These are phyloP conservation scores for Hiodon alosoides DNA, from an alignment of 2,113 vertebrate species.

Conservation along the genomic window DNA sequence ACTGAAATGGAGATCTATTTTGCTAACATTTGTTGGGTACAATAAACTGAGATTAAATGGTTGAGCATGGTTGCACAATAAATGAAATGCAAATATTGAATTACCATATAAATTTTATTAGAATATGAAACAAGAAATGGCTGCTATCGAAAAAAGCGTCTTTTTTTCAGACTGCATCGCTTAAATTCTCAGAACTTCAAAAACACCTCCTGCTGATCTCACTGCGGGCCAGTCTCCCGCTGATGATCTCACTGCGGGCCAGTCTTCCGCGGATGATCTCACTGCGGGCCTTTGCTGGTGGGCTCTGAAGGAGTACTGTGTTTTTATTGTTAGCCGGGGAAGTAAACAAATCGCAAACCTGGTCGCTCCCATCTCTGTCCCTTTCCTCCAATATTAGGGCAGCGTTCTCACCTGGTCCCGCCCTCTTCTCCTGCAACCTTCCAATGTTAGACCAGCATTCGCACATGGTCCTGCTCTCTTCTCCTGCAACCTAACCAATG, in stretches of 20 bases:
- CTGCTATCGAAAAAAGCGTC: background rate
- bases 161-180: background rate
- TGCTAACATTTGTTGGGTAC: conserved; percentile 18
- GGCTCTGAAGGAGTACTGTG: background rate
- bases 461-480: conserved; percentile 8
- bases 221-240: background rate
- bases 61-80: background rate
- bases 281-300: background rate
- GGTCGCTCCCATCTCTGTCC: background rate
- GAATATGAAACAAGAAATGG: background rate
- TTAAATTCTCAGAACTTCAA: background rate
- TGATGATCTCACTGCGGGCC: background rate
- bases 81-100: background rate
- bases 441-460: conserved; percentile 4
- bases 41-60: background rate
- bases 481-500: too few species aligned
- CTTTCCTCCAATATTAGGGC: background rate
- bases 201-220: background rate
- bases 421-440: too few species aligned
- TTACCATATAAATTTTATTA: background rate
- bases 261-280: background rate
- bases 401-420: background rate
- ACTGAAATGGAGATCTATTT: conserved; percentile 27
- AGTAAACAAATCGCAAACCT: background rate
- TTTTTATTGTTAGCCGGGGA: background rate